Conservation (phyloP, 2,888 invertebrate genomes). For the Heliconius charithonia region DNA sequence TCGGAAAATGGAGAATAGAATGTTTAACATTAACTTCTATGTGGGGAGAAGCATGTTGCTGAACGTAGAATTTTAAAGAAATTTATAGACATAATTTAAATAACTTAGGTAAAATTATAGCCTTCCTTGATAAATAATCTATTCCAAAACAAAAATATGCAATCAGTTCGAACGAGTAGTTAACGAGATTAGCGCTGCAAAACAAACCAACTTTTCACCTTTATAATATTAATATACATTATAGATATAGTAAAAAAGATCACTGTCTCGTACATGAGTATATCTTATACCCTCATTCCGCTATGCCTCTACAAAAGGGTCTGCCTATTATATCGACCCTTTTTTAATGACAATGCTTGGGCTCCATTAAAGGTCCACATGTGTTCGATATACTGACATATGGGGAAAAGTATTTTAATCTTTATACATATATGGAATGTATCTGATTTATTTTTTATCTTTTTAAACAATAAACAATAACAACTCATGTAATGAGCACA, state of each 20-base stretch:
- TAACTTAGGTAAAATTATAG: no score
- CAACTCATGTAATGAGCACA: no score
- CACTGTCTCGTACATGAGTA: background rate
- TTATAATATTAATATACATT: background rate
- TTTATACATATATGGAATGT: background rate
- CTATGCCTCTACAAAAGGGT: constrained; percentile 3
- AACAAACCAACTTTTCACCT: background rate
- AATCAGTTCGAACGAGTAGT: background rate
- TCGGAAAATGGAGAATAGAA: no score
- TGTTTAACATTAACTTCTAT: no score
- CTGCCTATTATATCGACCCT: constrained; percentile 11
- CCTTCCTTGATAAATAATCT: no score
- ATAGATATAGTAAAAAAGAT: background rate
- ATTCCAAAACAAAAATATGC: background rate
- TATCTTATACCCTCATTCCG: background rate
- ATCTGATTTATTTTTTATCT: no score
- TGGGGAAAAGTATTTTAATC: constrained; percentile 4
- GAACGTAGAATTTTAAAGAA: no score
- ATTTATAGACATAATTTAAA: no score
- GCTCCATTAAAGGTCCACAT: constrained; percentile 19
- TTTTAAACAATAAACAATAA: no score
- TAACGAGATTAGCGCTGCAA: background rate
- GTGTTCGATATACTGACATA: constrained; percentile 4
- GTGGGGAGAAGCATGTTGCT: no score
- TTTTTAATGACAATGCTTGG: constrained; percentile 28